These are phyloP conservation scores for Clamator glandarius DNA, from an alignment of 2,797 vertebrate genomes.

Conservation along the genomic window DNA sequence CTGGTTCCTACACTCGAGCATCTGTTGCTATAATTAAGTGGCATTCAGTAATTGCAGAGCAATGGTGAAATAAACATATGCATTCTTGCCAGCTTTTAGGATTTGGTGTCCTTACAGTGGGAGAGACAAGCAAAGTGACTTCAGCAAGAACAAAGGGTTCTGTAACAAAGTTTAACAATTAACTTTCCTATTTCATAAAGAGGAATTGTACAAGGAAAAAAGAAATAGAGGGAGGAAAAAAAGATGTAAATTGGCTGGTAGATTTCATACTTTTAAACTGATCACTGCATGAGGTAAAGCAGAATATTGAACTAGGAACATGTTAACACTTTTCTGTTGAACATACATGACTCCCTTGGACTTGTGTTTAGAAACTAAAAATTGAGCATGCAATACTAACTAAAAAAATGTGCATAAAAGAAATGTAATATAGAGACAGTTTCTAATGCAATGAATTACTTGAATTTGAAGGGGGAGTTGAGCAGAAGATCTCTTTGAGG, in stretches of 20 bases:
- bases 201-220: slow-evolving; percentile 47
- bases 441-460: background rate
- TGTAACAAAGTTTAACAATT: slow-evolving; percentile 76
- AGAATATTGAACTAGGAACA: background rate
- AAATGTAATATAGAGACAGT: background rate
- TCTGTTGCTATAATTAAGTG: slow-evolving; percentile 99
- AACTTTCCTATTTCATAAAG: slow-evolving; percentile 68
- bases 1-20: slow-evolving; percentile 95
- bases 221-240: background rate
- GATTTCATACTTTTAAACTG: background rate
- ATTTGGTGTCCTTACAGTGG: slow-evolving; percentile 86
- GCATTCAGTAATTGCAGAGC: slow-evolving; percentile 99
- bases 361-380: slow-evolving; percentile 9
- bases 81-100: slow-evolving; percentile 92
- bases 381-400: background rate
- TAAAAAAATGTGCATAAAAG: background rate
- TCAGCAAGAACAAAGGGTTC: slow-evolving; percentile 80
- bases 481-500: background rate
- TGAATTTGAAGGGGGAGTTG: background rate
- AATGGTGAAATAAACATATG: slow-evolving; percentile 99
- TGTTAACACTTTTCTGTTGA: slow-evolving; percentile 20
- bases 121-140: slow-evolving; percentile 83
- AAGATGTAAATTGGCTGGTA: background rate
- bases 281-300: slow-evolving; percentile 11
- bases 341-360: background rate